Evolutionary conservation across 2,113 vertebrate genomes (phyloP), one percentile per base, ranked within the genome.

Genomic region (Halcyon senegalensis): DNA sequence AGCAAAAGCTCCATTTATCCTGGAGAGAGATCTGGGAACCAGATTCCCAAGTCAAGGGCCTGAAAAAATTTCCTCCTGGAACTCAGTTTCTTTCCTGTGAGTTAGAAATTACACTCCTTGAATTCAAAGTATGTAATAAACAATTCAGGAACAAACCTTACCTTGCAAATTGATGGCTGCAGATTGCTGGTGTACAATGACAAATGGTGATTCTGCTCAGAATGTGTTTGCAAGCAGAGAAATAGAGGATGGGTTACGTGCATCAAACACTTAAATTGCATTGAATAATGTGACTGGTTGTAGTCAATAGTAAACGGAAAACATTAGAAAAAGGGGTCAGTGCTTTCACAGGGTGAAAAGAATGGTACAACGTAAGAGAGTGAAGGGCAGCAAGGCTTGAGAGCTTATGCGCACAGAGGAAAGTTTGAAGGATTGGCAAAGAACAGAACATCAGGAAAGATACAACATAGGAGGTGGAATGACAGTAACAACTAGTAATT

Each of bases 61-160:
- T 5, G 33, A 59, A 41, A 51, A 30, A 5, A 39, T 69, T 60
- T 76, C 15, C 9, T 85, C 5, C 16, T 78, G n/a, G 25, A 70
- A 46, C 23, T 19, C 20, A 53, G 2, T 50, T 85, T 37, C 24
- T 85, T 87, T 84, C 18, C 10, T 84, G 13, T 19, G n/a, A 48
- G 28, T 69, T 69, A 73, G 63, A 89, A 93, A 76, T 88, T 73
- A 58, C 48, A 39, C 10, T 66, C 11, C 41, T 81, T 85, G 67
- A 93, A 95, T 96, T 85, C 59, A 31, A 94, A 94, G 31, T 33
- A 16, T 6, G 17, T 85, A 92, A 90, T 63, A 93, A 93, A 87
- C 81, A 68, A 79, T 83, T 85, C 74, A 46, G 82, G 67, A 85
- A 10, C 31, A 73, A 93, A 73, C 44, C 74, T 87, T 79, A n/a